A percentile compares a stretch with the other conserved stretches of the same genome.
Conservation (phyloP, 2,797 vertebrate genomes). For the Ctenopoma kingsleyae region DNA sequence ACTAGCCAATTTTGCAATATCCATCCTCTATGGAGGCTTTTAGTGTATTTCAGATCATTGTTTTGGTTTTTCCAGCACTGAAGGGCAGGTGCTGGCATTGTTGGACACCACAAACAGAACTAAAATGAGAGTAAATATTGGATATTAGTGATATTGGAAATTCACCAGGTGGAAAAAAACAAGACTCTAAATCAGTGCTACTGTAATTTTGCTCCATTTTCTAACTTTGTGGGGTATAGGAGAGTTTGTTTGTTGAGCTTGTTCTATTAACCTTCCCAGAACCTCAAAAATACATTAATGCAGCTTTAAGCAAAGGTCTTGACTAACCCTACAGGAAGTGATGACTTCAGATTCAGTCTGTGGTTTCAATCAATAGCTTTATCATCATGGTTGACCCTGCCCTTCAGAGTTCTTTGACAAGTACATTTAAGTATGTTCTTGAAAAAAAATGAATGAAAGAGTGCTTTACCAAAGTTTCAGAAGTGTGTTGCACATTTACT, state of each 20-base stretch:
- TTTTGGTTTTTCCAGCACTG: neutral
- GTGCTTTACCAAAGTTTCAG: slow-evolving; percentile 4
- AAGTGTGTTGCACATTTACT: neutral
- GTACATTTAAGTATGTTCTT: slow-evolving; percentile 1
- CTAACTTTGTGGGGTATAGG: neutral
- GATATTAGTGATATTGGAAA: too few species aligned
- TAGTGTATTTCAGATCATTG: neutral
- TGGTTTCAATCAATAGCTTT: neutral
- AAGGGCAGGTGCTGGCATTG: neutral
- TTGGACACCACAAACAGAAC: too few species aligned
- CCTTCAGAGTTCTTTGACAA: slow-evolving; percentile 10
- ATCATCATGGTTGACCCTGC: neutral
- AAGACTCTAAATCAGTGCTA: neutral
- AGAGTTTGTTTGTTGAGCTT: slow-evolving; percentile 6
- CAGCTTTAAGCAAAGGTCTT: neutral
- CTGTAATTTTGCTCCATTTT: neutral
- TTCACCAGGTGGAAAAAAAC: too few species aligned
- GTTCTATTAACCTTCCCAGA: neutral
- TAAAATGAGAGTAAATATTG: too few species aligned
- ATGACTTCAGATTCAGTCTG: slow-evolving; percentile 12
- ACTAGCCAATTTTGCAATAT: neutral
- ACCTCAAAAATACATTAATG: neutral
- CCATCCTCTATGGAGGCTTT: neutral
- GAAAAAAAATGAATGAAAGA: neutral
- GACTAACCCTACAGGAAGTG: neutral